These are phyloP conservation scores for Thalassaphorura encarpata DNA, from an alignment of 1,140 invertebrate species.

Conservation along the genomic window DNA sequence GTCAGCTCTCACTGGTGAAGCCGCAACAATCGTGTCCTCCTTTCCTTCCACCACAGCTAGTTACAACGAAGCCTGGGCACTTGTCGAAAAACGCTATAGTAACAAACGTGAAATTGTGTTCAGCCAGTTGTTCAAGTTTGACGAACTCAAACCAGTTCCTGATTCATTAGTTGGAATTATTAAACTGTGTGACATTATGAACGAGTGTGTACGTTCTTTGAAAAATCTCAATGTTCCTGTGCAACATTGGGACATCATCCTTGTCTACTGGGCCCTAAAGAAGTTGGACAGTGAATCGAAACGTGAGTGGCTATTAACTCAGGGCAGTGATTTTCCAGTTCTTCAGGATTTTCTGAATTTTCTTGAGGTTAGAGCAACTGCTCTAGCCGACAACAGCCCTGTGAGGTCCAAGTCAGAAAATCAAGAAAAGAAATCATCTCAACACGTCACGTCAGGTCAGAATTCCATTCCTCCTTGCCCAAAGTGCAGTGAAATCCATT, in stretches of 20 bases:
- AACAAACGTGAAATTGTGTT: slow-evolving; percentile 1
- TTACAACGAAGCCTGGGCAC: slow-evolving; percentile 7
- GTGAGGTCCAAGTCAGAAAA: too few species aligned
- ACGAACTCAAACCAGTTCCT: background rate
- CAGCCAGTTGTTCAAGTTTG: background rate
- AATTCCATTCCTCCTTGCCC: too few species aligned
- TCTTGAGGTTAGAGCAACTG: slow-evolving; percentile 1
- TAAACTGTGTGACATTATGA: background rate
- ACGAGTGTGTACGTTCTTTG: slow-evolving; percentile 1
- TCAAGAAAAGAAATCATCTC: too few species aligned
- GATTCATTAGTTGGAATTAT: background rate
- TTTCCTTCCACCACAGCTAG: background rate
- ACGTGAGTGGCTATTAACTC: slow-evolving; percentile 2
- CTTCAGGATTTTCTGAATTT: background rate
- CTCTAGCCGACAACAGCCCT: background rate
- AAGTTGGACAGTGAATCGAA: slow-evolving; percentile 13
- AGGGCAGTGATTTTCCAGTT: background rate
- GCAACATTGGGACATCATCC: slow-evolving; percentile 11
- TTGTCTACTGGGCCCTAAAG: background rate
- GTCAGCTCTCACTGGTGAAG: background rate
- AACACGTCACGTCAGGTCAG: too few species aligned
- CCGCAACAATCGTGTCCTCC: background rate
- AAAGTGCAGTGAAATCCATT: background rate
- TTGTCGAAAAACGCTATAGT: background rate
- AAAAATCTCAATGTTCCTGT: slow-evolving; percentile 1